Conservation (phyloP, 2,113 vertebrate genomes). For the Grantiella picta region DNA sequence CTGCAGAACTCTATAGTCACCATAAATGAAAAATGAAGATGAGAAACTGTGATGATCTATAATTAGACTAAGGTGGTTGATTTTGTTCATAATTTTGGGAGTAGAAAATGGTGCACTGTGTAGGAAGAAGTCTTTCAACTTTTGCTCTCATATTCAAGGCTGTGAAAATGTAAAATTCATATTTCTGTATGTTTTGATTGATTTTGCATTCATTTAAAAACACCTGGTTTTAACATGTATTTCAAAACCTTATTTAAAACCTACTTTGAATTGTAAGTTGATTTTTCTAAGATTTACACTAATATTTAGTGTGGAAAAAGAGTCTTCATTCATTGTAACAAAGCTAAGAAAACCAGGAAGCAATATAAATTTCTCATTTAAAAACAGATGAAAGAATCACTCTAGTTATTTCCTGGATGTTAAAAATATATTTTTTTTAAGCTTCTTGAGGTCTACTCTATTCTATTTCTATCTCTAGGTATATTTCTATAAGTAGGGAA, state of each 20-base stretch:
- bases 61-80: background rate
- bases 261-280: background rate
- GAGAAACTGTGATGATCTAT: background rate
- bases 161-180: background rate
- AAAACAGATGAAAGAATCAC: background rate
- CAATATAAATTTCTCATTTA: background rate
- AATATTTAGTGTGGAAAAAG: background rate
- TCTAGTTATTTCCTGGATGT: background rate
- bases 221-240: background rate
- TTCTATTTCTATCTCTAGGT: too few relatives aligned
- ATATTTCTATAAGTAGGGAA: background rate
- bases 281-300: background rate
- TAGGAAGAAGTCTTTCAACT: background rate
- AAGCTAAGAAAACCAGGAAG: background rate
- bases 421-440: background rate
- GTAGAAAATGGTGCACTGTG: background rate
- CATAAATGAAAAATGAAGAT: background rate
- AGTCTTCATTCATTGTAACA: background rate
- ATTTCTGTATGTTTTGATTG: background rate
- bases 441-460: background rate
- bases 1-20: background rate
- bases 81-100: background rate
- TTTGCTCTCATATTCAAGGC: background rate
- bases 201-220: background rate
- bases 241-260: background rate